A percentile compares a stretch with the other conserved stretches of the same genome.
phyloP scores from a whole-genome alignment of 2,888 invertebrate species.

The Homarus gammarus region DNA sequence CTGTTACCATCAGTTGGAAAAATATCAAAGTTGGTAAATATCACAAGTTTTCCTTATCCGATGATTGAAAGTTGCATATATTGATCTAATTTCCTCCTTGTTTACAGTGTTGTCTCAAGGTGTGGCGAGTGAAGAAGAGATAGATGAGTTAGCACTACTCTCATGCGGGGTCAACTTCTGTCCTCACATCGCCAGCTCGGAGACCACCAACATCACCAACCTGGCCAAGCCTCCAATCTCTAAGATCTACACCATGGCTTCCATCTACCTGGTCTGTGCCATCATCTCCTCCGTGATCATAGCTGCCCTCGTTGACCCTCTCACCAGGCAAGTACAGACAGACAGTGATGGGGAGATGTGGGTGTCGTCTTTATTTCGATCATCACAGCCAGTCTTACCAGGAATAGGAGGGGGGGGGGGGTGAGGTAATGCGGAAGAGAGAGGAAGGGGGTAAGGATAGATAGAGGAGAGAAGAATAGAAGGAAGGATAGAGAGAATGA shows the following conservation, averaged over 20 bases:
- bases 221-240: conserved; percentile 86
- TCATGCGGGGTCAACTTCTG: conserved; percentile 84
- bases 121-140: conserved; percentile 82
- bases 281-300: conserved; percentile 91
- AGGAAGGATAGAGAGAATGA: too few relatives aligned
- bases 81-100: too few relatives aligned
- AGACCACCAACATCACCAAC: conserved; percentile 79
- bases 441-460: too few relatives aligned
- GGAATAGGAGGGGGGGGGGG: too few relatives aligned
- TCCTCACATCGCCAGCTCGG: conserved; percentile 78
- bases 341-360: neutral
- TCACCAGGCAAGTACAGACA: conserved; percentile 85
- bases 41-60: too few relatives aligned
- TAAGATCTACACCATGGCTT: conserved; percentile 92
- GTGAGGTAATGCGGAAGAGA: too few relatives aligned
- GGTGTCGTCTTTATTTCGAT: neutral
- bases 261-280: conserved; percentile 93
- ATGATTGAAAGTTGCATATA: too few relatives aligned
- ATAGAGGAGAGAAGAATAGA: too few relatives aligned
- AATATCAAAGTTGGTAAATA: too few relatives aligned
- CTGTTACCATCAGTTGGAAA: too few relatives aligned
- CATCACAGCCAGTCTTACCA: neutral
- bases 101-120: conserved; percentile 87
- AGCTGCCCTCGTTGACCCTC: conserved; percentile 92
- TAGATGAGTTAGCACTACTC: conserved; percentile 62